These are phyloP conservation scores for Sander vitreus DNA, from an alignment of 2,113 vertebrate species.

Conservation along the genomic window DNA sequence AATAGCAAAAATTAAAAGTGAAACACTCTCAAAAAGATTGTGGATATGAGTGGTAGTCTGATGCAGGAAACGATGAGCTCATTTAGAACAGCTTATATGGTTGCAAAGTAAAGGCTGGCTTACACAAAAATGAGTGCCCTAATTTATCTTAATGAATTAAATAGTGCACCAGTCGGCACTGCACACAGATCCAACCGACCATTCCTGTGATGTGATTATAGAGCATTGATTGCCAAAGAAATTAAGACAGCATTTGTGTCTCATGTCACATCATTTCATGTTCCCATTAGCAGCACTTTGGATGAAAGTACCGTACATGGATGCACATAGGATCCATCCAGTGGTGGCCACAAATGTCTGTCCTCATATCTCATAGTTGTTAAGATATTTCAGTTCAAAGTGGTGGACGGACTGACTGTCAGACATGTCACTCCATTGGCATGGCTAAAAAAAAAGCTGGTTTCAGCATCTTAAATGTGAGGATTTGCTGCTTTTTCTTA, in stretches of 20 bases:
- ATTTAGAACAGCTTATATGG: background rate
- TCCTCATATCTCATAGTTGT: background rate
- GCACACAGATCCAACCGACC: background rate
- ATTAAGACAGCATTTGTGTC: background rate
- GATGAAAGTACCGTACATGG: background rate
- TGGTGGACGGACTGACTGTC: background rate
- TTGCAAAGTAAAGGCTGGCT: background rate
- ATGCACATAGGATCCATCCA: too few species aligned
- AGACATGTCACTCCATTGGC: background rate
- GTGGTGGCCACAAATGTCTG: background rate
- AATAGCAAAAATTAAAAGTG: background rate
- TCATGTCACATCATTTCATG: background rate
- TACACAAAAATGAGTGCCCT: background rate
- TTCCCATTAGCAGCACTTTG: background rate
- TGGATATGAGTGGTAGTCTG: background rate
- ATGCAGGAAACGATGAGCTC: background rate
- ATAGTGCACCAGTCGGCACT: too few species aligned
- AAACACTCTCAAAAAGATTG: background rate
- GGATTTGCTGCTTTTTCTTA: background rate
- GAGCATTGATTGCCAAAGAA: background rate
- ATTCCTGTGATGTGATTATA: background rate
- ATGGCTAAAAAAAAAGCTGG: constrained; percentile 1
- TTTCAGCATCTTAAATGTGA: background rate
- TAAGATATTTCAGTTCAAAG: background rate
- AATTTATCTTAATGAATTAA: background rate